Conservation (phyloP, 2,888 invertebrate genomes). For the Drosophila siamana region DNA sequence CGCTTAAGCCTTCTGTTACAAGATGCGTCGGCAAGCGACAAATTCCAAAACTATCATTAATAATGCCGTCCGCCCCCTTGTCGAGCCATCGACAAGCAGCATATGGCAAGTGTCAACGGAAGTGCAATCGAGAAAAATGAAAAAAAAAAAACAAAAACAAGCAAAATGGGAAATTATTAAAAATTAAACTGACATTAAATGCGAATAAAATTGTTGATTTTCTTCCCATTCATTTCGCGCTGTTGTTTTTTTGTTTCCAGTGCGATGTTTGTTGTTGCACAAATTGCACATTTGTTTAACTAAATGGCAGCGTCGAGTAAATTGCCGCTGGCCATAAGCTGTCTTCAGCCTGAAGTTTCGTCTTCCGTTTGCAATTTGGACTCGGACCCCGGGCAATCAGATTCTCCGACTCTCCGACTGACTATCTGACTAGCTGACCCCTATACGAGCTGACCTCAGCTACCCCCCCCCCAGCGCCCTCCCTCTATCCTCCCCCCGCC, state of each 20-base stretch:
- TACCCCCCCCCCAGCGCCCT: too few species aligned
- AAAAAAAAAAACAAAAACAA: constrained; percentile 5
- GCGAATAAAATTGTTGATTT: constrained; percentile 12
- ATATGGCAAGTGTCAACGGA: constrained; percentile 71
- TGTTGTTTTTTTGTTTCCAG: background rate
- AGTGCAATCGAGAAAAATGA: constrained; percentile 44
- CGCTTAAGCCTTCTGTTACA: too few species aligned
- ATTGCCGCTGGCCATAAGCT: constrained; percentile 16
- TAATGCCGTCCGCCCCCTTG: constrained; percentile 45
- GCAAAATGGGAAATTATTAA: constrained; percentile 18
- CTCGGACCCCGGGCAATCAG: background rate
- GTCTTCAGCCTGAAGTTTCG: constrained; percentile 29
- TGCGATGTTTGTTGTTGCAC: constrained; percentile 6
- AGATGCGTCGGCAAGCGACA: constrained; percentile 33
- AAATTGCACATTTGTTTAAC: constrained; percentile 42
- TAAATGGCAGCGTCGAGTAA: constrained; percentile 23
- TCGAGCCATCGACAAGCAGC: constrained; percentile 40
- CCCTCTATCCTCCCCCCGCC: too few species aligned
- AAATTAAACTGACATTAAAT: constrained; percentile 21
- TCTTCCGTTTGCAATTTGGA: constrained; percentile 61
- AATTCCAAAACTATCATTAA: constrained; percentile 48
- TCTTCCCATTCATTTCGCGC: background rate
- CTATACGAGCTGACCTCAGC: background rate
- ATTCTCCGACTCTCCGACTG: too few species aligned
- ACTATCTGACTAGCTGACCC: background rate